Percentiles rank a stretch among this genome's conserved stretches.
phyloP scores from a whole-genome alignment of 2,888 invertebrate species.

The Drosophila kuntzei region DNA sequence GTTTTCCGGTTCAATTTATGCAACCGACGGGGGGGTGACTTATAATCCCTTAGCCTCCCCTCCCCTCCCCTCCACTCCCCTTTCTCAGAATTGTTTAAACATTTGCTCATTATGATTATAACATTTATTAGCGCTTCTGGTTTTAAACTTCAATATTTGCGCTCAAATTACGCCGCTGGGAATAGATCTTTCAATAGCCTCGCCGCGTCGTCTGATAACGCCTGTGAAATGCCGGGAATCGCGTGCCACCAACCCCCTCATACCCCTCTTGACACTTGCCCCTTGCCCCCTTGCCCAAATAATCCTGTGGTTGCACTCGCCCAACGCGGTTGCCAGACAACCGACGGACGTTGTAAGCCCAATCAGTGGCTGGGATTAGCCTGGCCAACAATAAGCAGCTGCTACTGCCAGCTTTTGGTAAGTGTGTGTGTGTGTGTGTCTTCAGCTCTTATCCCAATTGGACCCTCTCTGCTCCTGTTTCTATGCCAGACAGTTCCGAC shows the following conservation, averaged over 20 bases:
- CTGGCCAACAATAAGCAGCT: constrained; percentile 52
- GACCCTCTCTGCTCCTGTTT: constrained; percentile 18
- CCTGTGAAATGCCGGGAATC: constrained; percentile 18
- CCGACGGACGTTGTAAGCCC: constrained; percentile 24
- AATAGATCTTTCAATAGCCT: constrained; percentile 37
- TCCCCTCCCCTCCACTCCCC: not conserved
- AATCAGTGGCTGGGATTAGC: constrained; percentile 61
- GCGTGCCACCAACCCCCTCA: constrained; percentile 7
- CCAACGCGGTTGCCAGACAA: constrained; percentile 42
- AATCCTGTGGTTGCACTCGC: constrained; percentile 19
- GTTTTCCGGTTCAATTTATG: constrained; percentile 43
- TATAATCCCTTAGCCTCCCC: not conserved
- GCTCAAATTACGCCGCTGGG: constrained; percentile 70
- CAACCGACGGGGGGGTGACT: constrained; percentile 25
- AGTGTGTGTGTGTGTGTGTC: not conserved
- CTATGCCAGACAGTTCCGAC: no score
- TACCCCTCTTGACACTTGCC: not conserved
- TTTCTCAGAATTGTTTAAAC: constrained; percentile 54
- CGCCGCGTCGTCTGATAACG: constrained; percentile 8
- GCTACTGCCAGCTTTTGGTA: constrained; percentile 22
- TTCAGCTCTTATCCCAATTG: constrained; percentile 43
- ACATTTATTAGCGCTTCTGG: constrained; percentile 65
- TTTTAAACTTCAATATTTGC: constrained; percentile 76
- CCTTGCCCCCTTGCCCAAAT: not conserved
- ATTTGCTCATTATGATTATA: constrained; percentile 81